Conservation (phyloP, 2,797 vertebrate species). For the Sebastolobus alascanus region DNA sequence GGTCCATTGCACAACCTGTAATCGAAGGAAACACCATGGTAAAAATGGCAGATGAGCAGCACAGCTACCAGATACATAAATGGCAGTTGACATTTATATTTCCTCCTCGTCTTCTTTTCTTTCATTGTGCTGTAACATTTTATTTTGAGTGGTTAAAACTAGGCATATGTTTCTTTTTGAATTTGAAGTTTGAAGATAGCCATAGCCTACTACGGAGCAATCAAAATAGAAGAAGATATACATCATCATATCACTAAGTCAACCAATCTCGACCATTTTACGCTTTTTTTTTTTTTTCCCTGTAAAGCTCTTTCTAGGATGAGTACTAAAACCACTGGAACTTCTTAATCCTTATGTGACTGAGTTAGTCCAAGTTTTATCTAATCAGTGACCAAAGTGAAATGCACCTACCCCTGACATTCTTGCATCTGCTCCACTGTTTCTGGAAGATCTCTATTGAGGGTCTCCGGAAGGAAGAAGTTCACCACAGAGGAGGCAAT, state of each 20-base stretch:
- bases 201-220: neutral
- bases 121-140: neutral
- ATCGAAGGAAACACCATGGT: neutral
- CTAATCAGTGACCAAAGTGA: neutral
- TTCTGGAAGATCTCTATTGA: conserved; percentile 90
- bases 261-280: neutral
- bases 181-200: neutral
- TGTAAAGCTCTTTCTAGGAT: neutral
- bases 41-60: neutral
- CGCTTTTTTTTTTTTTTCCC: neutral
- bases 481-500: conserved; percentile 90
- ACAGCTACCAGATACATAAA: neutral
- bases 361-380: neutral
- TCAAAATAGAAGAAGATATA: neutral
- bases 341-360: neutral
- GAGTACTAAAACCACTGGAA: neutral
- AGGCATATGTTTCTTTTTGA: neutral
- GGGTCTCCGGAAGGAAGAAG: conserved; percentile 93
- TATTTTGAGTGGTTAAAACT: neutral
- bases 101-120: neutral
- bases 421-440: conserved; percentile 93
- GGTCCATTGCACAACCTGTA: conserved; percentile 64
- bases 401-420: conserved; percentile 84
- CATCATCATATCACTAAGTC: neutral
- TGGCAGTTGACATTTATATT: neutral